Percentiles rank a stretch among this genome's conserved stretches.
phyloP scores from a whole-genome alignment of 2,888 invertebrate species.

The Diadromus collaris region DNA sequence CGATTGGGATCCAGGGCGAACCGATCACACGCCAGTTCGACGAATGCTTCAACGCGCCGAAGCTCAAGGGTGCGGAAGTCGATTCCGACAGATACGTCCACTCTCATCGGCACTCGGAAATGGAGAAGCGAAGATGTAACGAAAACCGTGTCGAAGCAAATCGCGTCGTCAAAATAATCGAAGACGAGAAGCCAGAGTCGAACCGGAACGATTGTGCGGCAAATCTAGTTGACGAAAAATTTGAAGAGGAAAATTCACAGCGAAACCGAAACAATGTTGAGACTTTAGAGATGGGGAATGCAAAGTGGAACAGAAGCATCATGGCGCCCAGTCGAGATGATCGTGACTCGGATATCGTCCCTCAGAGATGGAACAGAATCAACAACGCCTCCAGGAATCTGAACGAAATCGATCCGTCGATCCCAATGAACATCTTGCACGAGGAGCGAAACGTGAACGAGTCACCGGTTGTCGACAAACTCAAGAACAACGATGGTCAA shows the following conservation, averaged over 20 bases:
- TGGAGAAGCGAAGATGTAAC: neutral
- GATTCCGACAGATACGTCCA: neutral
- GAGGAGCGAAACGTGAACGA: constrained; percentile 42
- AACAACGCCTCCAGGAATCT: constrained; percentile 26
- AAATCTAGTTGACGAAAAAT: neutral
- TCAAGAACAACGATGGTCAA: neutral
- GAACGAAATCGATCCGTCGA: neutral
- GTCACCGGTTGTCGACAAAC: neutral
- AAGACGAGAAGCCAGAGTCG: neutral
- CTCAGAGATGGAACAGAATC: constrained; percentile 43
- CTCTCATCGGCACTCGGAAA: neutral
- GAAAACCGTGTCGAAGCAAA: neutral
- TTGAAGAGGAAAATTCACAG: neutral
- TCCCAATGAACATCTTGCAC: constrained; percentile 57
- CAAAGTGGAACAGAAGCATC: neutral
- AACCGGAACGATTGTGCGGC: neutral
- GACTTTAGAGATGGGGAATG: neutral
- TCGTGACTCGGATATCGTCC: neutral
- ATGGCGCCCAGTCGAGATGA: neutral
- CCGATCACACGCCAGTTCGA: neutral
- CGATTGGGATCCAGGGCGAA: constrained; percentile 1
- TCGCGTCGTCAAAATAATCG: neutral
- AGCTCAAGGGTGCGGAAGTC: neutral
- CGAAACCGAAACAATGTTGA: neutral
- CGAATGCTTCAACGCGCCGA: neutral